phyloP scores from a whole-genome alignment of 1,140 invertebrate species.

The Potamilus streckersoni region DNA sequence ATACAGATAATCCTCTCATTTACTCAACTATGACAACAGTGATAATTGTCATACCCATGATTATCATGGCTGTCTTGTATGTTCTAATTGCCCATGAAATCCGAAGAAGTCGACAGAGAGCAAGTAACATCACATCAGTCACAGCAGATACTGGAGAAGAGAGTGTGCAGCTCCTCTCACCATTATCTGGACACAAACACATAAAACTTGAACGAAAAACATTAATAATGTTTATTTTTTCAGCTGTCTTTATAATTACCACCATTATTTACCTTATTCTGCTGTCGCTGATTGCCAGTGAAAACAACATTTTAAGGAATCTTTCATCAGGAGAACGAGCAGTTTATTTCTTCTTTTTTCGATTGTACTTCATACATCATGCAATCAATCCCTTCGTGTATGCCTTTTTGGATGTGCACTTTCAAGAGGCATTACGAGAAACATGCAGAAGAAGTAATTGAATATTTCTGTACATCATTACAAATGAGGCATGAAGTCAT shows the following conservation, averaged over 20 bases:
- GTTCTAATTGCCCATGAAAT: constrained; percentile 6
- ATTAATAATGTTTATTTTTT: constrained; percentile 13
- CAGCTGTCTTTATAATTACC: constrained; percentile 12
- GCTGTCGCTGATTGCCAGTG: too few relatives aligned
- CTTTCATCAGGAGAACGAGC: constrained; percentile 10
- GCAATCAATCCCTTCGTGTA: too few relatives aligned
- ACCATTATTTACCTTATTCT: constrained; percentile 17
- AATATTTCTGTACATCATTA: too few relatives aligned
- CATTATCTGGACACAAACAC: too few relatives aligned
- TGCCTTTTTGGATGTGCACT: too few relatives aligned
- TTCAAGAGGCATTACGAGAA: too few relatives aligned
- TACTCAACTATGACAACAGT: constrained; percentile 4
- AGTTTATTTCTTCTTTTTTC: constrained; percentile 22
- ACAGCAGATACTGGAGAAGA: background rate
- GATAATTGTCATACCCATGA: constrained; percentile 4
- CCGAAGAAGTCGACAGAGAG: background rate
- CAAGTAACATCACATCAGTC: background rate
- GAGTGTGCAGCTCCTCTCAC: background rate
- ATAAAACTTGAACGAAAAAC: constrained; percentile 1
- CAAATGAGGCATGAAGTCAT: too few relatives aligned
- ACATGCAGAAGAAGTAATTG: too few relatives aligned
- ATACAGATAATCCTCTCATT: constrained; percentile 1
- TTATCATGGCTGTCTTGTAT: constrained; percentile 13
- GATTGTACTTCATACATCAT: background rate
- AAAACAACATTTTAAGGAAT: constrained; percentile 8